Evolutionary conservation across 2,797 vertebrate genomes (phyloP).

Genomic region (Acipenser oxyrinchus): DNA sequence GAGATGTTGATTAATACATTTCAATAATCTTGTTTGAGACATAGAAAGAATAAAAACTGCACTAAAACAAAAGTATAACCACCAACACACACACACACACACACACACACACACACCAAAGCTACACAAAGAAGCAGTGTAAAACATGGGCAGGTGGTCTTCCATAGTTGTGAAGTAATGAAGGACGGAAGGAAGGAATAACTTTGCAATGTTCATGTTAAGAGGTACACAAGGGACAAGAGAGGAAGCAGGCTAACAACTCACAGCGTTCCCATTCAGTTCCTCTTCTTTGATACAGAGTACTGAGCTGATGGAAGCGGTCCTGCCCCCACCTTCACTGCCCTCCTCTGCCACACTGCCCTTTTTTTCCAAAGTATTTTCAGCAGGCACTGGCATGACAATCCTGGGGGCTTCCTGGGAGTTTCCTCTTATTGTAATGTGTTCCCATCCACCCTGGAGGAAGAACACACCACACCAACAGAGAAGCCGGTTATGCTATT

Average conservation of each 20-base stretch:
- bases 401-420: conserved; percentile 52
- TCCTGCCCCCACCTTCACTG: conserved; percentile 28
- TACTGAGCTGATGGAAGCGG: conserved; percentile 20
- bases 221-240: background rate
- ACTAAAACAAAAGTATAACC: too few relatives aligned
- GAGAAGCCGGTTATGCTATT: too few relatives aligned
- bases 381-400: conserved; percentile 20
- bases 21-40: too few relatives aligned
- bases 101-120: too few relatives aligned
- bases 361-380: too few relatives aligned
- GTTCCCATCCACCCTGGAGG: conserved; percentile 89
- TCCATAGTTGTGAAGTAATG: background rate
- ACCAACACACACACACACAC: too few relatives aligned
- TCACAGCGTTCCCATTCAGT: conserved; percentile 42
- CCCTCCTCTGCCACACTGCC: conserved; percentile 1
- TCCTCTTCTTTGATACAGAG: conserved; percentile 38
- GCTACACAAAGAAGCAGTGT: too few relatives aligned
- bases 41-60: too few relatives aligned
- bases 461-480: background rate
- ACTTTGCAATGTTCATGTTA: background rate
- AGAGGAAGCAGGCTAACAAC: conserved; percentile 33
- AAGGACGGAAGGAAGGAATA: background rate
- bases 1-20: too few relatives aligned
- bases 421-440: conserved; percentile 82
- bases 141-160: too few relatives aligned